phyloP scores from a whole-genome alignment of 2,888 invertebrate species.

The Theristus sp. region DNA sequence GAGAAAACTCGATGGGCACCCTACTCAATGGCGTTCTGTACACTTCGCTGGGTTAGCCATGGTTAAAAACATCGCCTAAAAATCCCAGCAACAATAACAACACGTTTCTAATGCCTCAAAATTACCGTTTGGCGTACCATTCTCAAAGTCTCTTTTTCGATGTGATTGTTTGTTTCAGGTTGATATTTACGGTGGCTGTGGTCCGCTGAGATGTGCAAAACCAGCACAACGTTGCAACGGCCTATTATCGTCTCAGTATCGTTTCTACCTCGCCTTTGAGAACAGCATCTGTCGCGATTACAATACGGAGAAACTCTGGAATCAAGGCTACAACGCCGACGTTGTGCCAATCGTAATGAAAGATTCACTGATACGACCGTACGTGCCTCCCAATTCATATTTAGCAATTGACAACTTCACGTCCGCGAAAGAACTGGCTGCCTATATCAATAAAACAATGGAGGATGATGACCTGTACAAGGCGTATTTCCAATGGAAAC shows the following conservation, averaged over 20 bases:
- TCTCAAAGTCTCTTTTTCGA: neutral
- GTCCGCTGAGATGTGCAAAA: slow-evolving; percentile 16
- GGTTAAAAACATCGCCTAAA: too few species aligned
- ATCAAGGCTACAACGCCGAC: neutral
- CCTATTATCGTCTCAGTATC: neutral
- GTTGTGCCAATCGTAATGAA: slow-evolving; percentile 6
- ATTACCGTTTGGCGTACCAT: too few species aligned
- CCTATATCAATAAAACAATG: slow-evolving; percentile 32
- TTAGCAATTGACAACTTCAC: slow-evolving; percentile 36
- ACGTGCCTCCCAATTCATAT: slow-evolving; percentile 30
- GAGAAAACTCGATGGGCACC: too few species aligned
- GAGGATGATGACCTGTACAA: slow-evolving; percentile 31
- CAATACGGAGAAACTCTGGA: too few species aligned
- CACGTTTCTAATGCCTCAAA: too few species aligned
- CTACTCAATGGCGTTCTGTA: too few species aligned
- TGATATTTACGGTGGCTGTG: slow-evolving; percentile 24
- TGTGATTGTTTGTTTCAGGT: too few species aligned
- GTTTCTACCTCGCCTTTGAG: neutral
- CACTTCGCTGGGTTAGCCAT: too few species aligned
- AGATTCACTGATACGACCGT: slow-evolving; percentile 18
- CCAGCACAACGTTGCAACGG: neutral
- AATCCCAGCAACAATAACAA: too few species aligned
- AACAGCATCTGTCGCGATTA: too few species aligned
- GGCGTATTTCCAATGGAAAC: slow-evolving; percentile 35
- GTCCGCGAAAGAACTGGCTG: slow-evolving; percentile 30